phyloP scores from a whole-genome alignment of 2,888 invertebrate genomes.

The Tromatobia lineatoria region DNA sequence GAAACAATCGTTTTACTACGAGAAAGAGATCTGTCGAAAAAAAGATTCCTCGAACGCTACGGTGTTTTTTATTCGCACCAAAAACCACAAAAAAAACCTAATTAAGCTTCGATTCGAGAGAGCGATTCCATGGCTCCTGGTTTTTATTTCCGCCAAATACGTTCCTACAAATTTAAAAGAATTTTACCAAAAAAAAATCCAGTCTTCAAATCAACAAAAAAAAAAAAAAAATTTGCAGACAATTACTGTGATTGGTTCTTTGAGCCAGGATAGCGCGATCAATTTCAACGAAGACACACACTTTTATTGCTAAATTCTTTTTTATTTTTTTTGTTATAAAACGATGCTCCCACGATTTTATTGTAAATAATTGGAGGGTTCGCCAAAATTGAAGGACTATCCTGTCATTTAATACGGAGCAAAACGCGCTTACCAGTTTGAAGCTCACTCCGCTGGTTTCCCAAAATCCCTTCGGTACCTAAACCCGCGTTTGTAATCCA shows the following conservation, averaged over 20 bases:
- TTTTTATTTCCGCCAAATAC: constrained; percentile 37
- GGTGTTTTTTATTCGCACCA: constrained; percentile 36
- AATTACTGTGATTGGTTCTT: constrained; percentile 28
- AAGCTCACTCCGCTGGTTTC: background rate
- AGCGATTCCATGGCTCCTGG: constrained; percentile 65
- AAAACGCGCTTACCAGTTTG: background rate
- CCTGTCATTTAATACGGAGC: constrained; percentile 1
- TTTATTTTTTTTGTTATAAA: background rate
- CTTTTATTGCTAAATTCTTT: constrained; percentile 7
- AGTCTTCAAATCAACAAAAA: background rate
- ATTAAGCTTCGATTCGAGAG: constrained; percentile 48
- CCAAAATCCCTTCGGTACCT: constrained; percentile 11
- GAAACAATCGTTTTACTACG: constrained; percentile 52
- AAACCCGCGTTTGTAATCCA: constrained; percentile 43
- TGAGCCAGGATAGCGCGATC: constrained; percentile 33
- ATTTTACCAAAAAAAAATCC: no score
- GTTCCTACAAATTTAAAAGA: constrained; percentile 32
- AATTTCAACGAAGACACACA: constrained; percentile 19
- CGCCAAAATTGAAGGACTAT: constrained; percentile 26
- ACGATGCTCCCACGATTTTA: background rate
- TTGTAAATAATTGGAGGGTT: constrained; percentile 54
- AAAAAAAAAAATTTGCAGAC: constrained; percentile 16
- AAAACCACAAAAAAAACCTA: constrained; percentile 5
- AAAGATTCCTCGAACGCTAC: constrained; percentile 9
- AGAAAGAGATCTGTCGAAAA: constrained; percentile 1